phyloP scores from a whole-genome alignment of 2,888 invertebrate species.

The Macrophya annulata region DNA sequence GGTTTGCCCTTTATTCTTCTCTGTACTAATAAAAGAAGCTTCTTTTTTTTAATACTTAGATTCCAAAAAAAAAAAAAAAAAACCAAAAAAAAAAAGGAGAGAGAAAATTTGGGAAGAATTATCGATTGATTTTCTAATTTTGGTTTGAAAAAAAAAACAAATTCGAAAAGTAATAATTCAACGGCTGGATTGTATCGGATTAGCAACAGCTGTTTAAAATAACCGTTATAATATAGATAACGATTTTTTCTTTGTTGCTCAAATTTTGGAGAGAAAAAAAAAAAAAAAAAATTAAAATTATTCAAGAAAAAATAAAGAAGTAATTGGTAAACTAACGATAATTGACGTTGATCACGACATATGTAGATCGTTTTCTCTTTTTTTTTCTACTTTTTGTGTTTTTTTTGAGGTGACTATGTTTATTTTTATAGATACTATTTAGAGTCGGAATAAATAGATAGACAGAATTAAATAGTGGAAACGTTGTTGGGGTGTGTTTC shows the following conservation, averaged over 20 bases:
- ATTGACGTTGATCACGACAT: too few relatives aligned
- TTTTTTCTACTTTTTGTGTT: not conserved
- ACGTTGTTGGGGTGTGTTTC: not conserved
- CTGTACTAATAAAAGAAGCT: too few relatives aligned
- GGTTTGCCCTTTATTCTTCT: too few relatives aligned
- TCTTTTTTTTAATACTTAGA: too few relatives aligned
- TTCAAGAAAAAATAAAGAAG: not conserved
- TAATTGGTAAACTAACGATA: not conserved
- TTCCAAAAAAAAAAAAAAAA: not conserved
- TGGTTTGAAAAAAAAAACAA: not conserved
- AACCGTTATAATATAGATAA: not conserved
- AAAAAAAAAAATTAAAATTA: not conserved
- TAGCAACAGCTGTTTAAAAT: constrained; percentile 41
- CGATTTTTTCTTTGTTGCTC: not conserved
- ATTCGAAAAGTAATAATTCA: not conserved
- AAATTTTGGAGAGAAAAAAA: not conserved
- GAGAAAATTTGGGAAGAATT: too few relatives aligned
- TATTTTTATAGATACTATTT: not conserved
- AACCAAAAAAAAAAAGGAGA: not conserved
- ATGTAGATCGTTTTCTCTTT: not conserved
- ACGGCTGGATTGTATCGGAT: constrained; percentile 28
- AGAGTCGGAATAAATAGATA: constrained; percentile 1
- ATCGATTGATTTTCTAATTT: too few relatives aligned
- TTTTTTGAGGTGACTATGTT: not conserved
- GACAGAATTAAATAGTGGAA: not conserved